Evolutionary conservation across 2,888 invertebrate genomes (phyloP), one percentile per base, ranked within the genome.

Genomic region (Cataglyphis rosenhaueri): DNA sequence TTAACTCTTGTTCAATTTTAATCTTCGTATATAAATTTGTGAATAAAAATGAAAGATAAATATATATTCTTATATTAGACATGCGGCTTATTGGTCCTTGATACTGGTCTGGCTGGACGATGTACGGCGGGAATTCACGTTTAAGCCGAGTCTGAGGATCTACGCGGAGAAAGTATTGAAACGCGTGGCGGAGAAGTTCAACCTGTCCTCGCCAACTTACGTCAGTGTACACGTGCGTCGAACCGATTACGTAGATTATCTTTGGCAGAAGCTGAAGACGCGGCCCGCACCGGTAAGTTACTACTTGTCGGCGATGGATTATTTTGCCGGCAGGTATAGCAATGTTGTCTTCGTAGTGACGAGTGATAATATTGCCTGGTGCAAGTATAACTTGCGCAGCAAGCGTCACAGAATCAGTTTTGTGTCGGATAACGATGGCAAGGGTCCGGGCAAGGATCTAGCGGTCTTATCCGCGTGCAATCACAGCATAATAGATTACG

Each of bases 41-140:
- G 41, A 29, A 15, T 62, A 9, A 41, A 41, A 55, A 29, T 21
- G 32, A 59, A 29, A 57, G 57, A 61, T n/a, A 4, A 57, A 15
- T 18, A 18, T 12, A 44, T 5, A 5, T 8, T 73, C 29, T 38
- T n/a, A 41, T 21, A 0, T 68, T 83, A 94, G 94, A 81, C 95
- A 95, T 91, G 95, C 95, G 48, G 95, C 95, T 59, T 95, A 95
- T 86, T 95, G 95, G 92, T 96, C 96, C 68, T 91, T 96, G 85
- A 95, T 96, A 83, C 92, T 96, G 88, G 94, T 95, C 75, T 96
- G 96, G 95, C 94, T 95, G 91, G 95, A 95, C 91, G 96, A 96
- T 90, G 94, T 96, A 83, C 94, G 95, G 81, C 95, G 95, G 88
- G 96, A 96, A 92, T 96, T 96, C 88, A 95, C 95, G 59, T 95